phyloP scores from a whole-genome alignment of 2,888 invertebrate species.

The Dichetophora obliterata region DNA sequence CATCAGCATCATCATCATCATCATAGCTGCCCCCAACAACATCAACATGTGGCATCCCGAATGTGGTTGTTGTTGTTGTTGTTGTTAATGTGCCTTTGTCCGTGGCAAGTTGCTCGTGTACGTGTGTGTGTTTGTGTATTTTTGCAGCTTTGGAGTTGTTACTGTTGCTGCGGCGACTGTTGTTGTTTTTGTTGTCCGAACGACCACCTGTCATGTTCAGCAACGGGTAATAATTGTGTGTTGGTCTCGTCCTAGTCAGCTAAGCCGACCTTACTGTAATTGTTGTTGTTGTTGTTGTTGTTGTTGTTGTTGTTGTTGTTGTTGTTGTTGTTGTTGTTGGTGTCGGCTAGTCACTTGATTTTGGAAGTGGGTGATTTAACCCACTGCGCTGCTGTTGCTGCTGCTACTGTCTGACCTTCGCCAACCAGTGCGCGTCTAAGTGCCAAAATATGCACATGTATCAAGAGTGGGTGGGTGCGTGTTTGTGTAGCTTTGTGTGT shows the following conservation, averaged over 20 bases:
- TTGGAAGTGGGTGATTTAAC: constrained; percentile 6
- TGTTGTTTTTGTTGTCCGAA: constrained; percentile 26
- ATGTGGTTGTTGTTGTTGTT: not conserved
- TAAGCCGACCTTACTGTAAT: not conserved
- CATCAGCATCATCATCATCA: constrained; percentile 1
- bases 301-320: not conserved
- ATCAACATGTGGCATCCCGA: constrained; percentile 30
- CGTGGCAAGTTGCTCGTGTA: not conserved
- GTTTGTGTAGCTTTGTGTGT: constrained; percentile 1
- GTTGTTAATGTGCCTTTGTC: not conserved
- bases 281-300: constrained; percentile 23
- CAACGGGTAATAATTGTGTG: constrained; percentile 40
- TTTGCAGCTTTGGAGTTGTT: not conserved
- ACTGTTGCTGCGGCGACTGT: constrained; percentile 6
- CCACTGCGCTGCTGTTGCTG: not conserved
- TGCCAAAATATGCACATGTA: constrained; percentile 36
- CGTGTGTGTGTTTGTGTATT: not conserved
- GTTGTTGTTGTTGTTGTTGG: constrained; percentile 15
- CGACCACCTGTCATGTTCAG: constrained; percentile 47
- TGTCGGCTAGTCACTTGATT: not conserved
- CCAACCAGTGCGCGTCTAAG: constrained; percentile 10
- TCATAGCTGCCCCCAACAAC: not conserved
- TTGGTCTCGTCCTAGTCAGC: constrained; percentile 26
- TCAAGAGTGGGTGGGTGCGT: constrained; percentile 25
- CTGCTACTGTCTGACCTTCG: constrained; percentile 34